Evolutionary conservation across 2,797 vertebrate species (phyloP).

Genomic region (Gallinago solitaria): DNA sequence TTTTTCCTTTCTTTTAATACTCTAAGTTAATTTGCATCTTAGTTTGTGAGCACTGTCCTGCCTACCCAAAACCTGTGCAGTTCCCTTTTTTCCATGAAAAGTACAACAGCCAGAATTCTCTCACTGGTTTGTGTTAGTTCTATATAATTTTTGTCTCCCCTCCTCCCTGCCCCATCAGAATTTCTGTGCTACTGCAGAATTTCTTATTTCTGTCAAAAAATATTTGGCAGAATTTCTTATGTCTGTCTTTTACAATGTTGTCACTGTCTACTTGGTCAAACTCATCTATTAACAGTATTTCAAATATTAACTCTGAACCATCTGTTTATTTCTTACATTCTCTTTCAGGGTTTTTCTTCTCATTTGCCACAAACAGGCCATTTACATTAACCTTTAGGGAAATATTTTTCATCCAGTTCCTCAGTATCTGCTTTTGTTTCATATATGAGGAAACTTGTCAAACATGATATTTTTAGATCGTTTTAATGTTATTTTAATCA

Average conservation of each 20-base stretch:
- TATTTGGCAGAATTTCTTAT: background rate
- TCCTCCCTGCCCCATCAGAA: background rate
- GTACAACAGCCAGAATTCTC: background rate
- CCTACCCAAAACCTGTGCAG: background rate
- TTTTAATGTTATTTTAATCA: background rate
- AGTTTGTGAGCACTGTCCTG: background rate
- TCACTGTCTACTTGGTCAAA: background rate
- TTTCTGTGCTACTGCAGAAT: background rate
- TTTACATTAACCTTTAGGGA: background rate
- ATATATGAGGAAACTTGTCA: background rate
- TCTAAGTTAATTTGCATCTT: background rate
- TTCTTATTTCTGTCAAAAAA: background rate
- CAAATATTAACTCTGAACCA: background rate
- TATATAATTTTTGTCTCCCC: fast-evolving
- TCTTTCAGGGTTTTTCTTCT: background rate
- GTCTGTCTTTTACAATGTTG: background rate
- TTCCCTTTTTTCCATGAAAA: background rate
- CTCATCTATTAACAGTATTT: background rate
- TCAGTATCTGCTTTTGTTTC: background rate
- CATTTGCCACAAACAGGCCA: background rate
- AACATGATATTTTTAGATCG: background rate
- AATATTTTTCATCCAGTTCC: background rate
- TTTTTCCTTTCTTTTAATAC: background rate
- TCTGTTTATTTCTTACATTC: background rate
- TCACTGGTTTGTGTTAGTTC: background rate